These are phyloP conservation scores for Tetramorium simillimum DNA, from an alignment of 1,140 invertebrate genomes.

Conservation along the genomic window DNA sequence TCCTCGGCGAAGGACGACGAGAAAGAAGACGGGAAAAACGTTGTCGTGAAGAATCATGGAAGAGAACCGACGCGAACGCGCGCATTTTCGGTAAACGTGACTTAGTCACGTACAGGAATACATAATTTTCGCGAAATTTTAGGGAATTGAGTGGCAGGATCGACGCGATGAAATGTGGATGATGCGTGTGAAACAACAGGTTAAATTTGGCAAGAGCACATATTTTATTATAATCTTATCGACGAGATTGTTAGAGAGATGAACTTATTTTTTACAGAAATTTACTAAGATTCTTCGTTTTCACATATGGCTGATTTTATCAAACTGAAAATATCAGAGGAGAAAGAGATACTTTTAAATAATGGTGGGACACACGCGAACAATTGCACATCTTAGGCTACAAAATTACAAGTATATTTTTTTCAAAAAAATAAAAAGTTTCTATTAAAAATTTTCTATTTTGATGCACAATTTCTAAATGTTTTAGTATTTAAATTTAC, in stretches of 20 bases:
- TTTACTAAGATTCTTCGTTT: background rate
- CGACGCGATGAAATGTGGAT: conserved; percentile 27
- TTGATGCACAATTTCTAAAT: background rate
- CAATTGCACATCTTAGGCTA: background rate
- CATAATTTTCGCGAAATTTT: background rate
- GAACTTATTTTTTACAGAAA: background rate
- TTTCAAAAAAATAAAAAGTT: background rate
- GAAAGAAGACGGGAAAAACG: conserved; percentile 43
- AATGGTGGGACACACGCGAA: background rate
- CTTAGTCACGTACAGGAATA: background rate
- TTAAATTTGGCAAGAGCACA: conserved; percentile 25
- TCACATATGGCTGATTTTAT: background rate
- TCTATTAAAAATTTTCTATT: background rate
- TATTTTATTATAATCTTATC: conserved; percentile 31
- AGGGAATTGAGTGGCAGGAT: background rate
- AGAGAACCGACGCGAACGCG: background rate
- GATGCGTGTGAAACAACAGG: conserved; percentile 8
- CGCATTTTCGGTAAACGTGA: background rate
- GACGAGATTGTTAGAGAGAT: background rate
- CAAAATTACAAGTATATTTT: background rate
- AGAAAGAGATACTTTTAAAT: background rate
- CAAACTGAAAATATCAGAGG: background rate
- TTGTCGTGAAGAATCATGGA: conserved; percentile 4
- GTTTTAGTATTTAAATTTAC: background rate
- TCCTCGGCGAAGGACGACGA: conserved; percentile 64